Conservation (phyloP, 2,113 vertebrate species). For the Trachemys scripta region DNA sequence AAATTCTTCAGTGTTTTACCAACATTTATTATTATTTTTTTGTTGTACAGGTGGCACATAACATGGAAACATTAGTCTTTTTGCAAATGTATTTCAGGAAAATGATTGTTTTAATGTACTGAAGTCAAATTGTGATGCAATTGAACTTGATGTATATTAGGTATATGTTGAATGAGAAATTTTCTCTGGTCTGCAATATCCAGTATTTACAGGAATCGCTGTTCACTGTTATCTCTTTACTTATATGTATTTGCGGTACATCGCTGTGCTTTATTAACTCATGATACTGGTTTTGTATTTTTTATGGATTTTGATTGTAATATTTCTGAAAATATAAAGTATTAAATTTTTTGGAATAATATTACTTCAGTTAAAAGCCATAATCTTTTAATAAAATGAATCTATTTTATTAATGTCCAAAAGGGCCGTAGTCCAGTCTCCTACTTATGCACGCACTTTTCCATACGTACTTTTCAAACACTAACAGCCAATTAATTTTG, state of each 20-base stretch:
- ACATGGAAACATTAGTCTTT: not conserved
- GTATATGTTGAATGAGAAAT: not conserved
- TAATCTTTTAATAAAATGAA: not conserved
- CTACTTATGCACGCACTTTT: not conserved
- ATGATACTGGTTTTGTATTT: not conserved
- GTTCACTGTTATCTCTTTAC: not conserved
- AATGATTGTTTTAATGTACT: not conserved
- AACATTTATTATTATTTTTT: not conserved
- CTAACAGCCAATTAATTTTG: not conserved
- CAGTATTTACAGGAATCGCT: not conserved
- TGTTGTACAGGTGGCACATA: not conserved
- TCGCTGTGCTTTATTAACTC: not conserved
- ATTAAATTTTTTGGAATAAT: not conserved
- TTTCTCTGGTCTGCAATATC: not conserved
- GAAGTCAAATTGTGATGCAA: not conserved
- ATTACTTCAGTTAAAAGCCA: not conserved
- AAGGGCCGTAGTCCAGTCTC: fast-evolving
- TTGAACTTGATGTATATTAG: not conserved
- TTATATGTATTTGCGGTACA: not conserved
- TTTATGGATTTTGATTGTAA: not conserved
- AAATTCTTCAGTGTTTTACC: not conserved
- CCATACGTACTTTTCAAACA: not conserved
- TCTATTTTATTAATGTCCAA: not conserved
- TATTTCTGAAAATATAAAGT: slow-evolving; percentile 5
- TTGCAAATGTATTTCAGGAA: not conserved